These are phyloP conservation scores for Bibio marci DNA, from an alignment of 2,888 invertebrate genomes.

Conservation along the genomic window DNA sequence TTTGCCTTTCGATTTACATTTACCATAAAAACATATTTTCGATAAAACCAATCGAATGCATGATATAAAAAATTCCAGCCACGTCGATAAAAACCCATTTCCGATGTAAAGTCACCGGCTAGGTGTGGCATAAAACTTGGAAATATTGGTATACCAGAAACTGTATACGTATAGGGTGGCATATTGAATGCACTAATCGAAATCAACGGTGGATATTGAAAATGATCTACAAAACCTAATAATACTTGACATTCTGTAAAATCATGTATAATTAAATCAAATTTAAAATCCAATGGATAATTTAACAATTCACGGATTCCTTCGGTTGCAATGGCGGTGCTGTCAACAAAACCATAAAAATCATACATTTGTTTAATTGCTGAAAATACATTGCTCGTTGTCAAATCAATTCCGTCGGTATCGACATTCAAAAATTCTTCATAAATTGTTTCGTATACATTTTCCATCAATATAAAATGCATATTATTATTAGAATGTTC, in stretches of 20 bases:
- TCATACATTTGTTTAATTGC: constrained; percentile 6
- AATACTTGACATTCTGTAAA: constrained; percentile 11
- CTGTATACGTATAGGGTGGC: constrained; percentile 1
- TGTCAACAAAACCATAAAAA: constrained; percentile 4
- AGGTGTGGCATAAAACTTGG: constrained; percentile 6
- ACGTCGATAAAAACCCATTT: constrained; percentile 2
- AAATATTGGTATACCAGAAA: constrained; percentile 1
- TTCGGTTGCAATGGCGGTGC: constrained; percentile 19
- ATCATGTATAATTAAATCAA: constrained; percentile 12
- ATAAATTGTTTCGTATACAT: constrained; percentile 6
- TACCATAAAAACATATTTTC: constrained; percentile 3
- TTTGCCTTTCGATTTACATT: constrained; percentile 3
- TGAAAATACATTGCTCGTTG: not conserved
- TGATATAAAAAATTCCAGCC: constrained; percentile 4
- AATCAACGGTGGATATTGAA: constrained; percentile 11
- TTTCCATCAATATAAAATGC: constrained; percentile 8
- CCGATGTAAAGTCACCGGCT: not conserved
- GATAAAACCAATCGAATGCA: constrained; percentile 4
- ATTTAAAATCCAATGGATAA: constrained; percentile 11
- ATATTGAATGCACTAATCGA: constrained; percentile 4
- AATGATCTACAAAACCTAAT: constrained; percentile 10
- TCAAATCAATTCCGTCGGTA: constrained; percentile 1
- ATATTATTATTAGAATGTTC: constrained; percentile 6
- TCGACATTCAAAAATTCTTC: constrained; percentile 1
- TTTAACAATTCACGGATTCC: constrained; percentile 8